A percentile compares a stretch with the other conserved stretches of the same genome.
These are phyloP conservation scores for Wasmannia auropunctata DNA, from an alignment of 1,140 invertebrate genomes.

Conservation along the genomic window DNA sequence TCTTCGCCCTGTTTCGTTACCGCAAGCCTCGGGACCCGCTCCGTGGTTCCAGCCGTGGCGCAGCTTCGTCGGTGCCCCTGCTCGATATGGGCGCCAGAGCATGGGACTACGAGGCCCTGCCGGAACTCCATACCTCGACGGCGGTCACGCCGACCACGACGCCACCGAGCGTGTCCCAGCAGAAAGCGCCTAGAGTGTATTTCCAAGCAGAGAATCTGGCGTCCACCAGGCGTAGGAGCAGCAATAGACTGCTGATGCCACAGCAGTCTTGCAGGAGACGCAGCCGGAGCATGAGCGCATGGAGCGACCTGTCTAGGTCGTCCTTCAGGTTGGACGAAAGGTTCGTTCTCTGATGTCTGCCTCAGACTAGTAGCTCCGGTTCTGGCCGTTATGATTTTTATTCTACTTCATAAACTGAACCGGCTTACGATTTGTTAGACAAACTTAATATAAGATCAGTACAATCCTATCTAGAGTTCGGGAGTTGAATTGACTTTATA, in stretches of 20 bases:
- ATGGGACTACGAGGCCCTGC: slow-evolving; percentile 87
- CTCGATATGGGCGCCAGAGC: slow-evolving; percentile 82
- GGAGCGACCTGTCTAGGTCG: slow-evolving; percentile 92
- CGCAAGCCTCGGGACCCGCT: slow-evolving; percentile 72
- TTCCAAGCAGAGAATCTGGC: slow-evolving; percentile 89
- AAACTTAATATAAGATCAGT: neutral
- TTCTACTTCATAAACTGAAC: neutral
- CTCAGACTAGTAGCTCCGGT: no score
- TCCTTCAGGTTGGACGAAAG: slow-evolving; percentile 93
- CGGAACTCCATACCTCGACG: slow-evolving; percentile 81
- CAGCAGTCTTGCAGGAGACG: slow-evolving; percentile 85
- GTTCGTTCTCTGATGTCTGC: slow-evolving; percentile 84
- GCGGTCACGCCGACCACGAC: slow-evolving; percentile 81
- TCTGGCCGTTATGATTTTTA: neutral
- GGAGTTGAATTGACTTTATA: neutral
- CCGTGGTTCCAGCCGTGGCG: slow-evolving; percentile 76
- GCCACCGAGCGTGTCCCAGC: slow-evolving; percentile 76
- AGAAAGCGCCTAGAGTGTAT: slow-evolving; percentile 87
- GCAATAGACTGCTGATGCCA: slow-evolving; percentile 81
- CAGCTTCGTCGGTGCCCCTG: slow-evolving; percentile 79
- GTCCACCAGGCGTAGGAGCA: slow-evolving; percentile 86
- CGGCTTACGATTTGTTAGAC: neutral
- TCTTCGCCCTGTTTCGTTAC: slow-evolving; percentile 64
- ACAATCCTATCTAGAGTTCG: neutral
- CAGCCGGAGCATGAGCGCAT: slow-evolving; percentile 92